Evolutionary conservation across 2,797 vertebrate genomes (phyloP), one percentile per base, ranked within the genome.

Genomic region (Podarcis lilfordi): DNA sequence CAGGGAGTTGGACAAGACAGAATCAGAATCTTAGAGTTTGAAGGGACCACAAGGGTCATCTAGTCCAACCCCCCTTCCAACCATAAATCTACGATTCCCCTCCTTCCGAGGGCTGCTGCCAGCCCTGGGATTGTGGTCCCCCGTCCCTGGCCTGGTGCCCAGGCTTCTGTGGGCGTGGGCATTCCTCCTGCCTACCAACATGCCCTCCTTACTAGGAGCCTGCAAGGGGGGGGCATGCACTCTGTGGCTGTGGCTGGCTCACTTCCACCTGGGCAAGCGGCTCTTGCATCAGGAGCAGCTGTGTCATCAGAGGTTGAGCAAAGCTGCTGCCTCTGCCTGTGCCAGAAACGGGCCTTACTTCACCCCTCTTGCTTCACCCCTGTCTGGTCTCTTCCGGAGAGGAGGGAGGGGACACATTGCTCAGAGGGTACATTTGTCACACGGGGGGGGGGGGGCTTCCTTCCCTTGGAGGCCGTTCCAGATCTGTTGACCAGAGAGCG

Each of bases 281-380:
- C 72, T 0, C 69, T 94, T 95, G 93, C 94, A 91, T 94, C 94
- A 96, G 92, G 91, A 95, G 93, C 93, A 91, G 37, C 80, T 90
- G 92, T 94, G 23, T 80, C 92, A 90, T 77, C 85, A 92, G 93
- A 77, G 19, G 4, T 93, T 95, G 94, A 93, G 94, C 92, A 95
- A 96, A 94, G 90, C 89, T 91, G 81, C 50, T 55, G 13, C 88
- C 89, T 76, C 80, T 69, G 93, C 93, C 50, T 55, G 13, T 90
- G 89, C 95, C 94, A 91, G 95, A 95, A 95, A 94, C 92, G 85
- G 91, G 74, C 92, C 89, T 94, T 93, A 90, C 93, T 89, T 93
- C 93, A 88, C 87, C 77, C 82, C 86, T 81, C 91, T 96, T 96
- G 95, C 94, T 82, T 93, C 95, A 95, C 83, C 1, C 87, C 78